Percentiles rank a stretch among this genome's conserved stretches.
Evolutionary conservation across 2,888 invertebrate species (phyloP).

Genomic region (Leistus spinibarbis): DNA sequence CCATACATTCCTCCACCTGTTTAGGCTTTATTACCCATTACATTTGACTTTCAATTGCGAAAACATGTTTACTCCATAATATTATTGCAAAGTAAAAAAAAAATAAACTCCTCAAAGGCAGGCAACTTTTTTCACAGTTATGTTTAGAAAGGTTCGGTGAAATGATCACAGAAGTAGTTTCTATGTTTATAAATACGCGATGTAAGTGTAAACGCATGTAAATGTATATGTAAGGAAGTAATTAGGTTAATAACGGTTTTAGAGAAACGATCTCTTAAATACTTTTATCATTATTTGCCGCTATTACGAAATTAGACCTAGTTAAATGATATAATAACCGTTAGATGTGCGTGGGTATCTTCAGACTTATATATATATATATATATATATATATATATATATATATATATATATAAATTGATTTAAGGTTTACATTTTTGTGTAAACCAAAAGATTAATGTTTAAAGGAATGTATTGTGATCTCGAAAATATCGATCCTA

Average conservation of each 20-base stretch:
- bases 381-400: too few species aligned
- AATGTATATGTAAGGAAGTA: neutral
- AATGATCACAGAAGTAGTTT: neutral
- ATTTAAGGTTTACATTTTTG: too few species aligned
- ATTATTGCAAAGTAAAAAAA: neutral
- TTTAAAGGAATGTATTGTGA: too few species aligned
- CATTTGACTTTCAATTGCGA: neutral
- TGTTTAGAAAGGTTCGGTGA: neutral
- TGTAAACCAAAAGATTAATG: too few species aligned
- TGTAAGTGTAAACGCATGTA: neutral
- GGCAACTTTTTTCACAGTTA: neutral
- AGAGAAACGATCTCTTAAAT: too few species aligned
- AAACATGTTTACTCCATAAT: neutral
- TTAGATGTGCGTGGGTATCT: neutral
- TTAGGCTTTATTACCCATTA: neutral
- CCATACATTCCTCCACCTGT: neutral
- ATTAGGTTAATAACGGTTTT: neutral
- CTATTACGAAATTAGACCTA: too few species aligned
- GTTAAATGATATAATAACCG: too few species aligned
- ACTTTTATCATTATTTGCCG: too few species aligned
- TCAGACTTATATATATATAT: neutral
- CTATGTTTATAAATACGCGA: neutral
- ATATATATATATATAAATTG: too few species aligned
- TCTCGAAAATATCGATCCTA: slow-evolving; percentile 51
- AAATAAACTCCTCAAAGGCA: neutral